Evolutionary conservation across 2,888 invertebrate genomes (phyloP).

Genomic region (Geophilus truncorum): DNA sequence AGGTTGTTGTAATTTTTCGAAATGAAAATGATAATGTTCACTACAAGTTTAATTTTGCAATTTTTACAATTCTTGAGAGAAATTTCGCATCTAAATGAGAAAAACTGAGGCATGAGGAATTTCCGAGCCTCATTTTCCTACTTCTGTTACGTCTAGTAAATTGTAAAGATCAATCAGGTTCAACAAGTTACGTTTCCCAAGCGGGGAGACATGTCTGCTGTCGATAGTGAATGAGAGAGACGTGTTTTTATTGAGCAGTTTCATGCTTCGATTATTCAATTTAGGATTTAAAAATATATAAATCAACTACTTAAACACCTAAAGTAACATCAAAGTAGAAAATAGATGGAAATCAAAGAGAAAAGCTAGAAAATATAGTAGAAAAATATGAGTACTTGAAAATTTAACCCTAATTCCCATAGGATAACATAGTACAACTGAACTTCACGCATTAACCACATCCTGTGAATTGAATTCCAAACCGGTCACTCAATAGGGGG

Average conservation of each 20-base stretch:
- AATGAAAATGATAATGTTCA: background rate
- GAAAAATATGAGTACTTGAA: background rate
- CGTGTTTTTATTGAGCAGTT: slow-evolving; percentile 21
- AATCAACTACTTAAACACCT: no score
- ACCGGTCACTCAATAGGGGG: slow-evolving; percentile 22
- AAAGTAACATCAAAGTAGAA: no score
- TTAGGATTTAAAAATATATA: background rate
- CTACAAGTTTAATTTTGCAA: background rate
- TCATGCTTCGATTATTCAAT: slow-evolving; percentile 15
- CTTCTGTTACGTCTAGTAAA: background rate
- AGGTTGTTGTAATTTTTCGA: background rate
- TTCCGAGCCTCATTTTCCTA: background rate
- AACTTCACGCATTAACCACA: slow-evolving; percentile 25
- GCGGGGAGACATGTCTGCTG: slow-evolving; percentile 6
- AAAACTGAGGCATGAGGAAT: background rate
- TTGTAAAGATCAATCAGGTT: slow-evolving; percentile 15
- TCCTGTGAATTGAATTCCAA: slow-evolving; percentile 27
- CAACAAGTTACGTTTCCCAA: slow-evolving; percentile 18
- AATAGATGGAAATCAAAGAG: background rate
- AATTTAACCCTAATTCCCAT: slow-evolving; percentile 25
- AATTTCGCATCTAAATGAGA: background rate
- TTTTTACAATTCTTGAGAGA: background rate
- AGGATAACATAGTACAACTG: slow-evolving; percentile 25
- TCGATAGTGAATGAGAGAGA: background rate
- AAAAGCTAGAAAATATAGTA: background rate